These are phyloP conservation scores for Colletes collaris DNA, from an alignment of 2,888 invertebrate species.

Conservation along the genomic window DNA sequence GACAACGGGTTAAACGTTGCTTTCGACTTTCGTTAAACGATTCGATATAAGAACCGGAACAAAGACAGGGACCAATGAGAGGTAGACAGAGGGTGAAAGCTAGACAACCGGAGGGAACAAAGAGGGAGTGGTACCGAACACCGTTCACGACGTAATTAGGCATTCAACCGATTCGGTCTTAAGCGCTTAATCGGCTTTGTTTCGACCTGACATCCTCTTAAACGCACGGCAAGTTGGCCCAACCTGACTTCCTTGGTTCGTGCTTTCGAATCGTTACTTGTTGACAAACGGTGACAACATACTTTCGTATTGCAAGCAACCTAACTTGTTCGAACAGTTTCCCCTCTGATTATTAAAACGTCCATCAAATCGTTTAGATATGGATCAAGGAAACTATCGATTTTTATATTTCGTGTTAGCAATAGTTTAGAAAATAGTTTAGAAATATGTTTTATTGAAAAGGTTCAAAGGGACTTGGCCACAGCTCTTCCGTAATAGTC, in stretches of 20 bases:
- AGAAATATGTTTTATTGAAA: too few species aligned
- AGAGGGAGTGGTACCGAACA: conserved; percentile 5
- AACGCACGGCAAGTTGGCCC: conserved; percentile 42
- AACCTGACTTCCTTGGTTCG: conserved; percentile 51
- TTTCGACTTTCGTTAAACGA: conserved; percentile 21
- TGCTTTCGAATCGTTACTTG: conserved; percentile 46
- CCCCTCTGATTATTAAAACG: background rate
- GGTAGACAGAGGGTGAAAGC: background rate
- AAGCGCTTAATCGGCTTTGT: conserved; percentile 67
- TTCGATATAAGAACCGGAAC: background rate
- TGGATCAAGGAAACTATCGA: too few species aligned
- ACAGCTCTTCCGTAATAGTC: too few species aligned
- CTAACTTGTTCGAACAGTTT: conserved; percentile 24
- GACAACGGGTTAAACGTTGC: background rate
- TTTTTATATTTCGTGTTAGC: too few species aligned
- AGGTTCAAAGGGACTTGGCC: too few species aligned
- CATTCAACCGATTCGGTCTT: conserved; percentile 61
- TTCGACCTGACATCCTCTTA: conserved; percentile 56
- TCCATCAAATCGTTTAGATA: too few species aligned
- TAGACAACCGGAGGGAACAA: background rate
- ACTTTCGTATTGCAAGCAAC: conserved; percentile 14
- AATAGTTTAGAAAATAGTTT: too few species aligned
- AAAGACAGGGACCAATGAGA: background rate
- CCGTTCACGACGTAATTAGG: conserved; percentile 57
- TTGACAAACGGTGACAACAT: conserved; percentile 32